These are phyloP conservation scores for Amphipyra berbera DNA, from an alignment of 2,888 invertebrate species.

Conservation along the genomic window DNA sequence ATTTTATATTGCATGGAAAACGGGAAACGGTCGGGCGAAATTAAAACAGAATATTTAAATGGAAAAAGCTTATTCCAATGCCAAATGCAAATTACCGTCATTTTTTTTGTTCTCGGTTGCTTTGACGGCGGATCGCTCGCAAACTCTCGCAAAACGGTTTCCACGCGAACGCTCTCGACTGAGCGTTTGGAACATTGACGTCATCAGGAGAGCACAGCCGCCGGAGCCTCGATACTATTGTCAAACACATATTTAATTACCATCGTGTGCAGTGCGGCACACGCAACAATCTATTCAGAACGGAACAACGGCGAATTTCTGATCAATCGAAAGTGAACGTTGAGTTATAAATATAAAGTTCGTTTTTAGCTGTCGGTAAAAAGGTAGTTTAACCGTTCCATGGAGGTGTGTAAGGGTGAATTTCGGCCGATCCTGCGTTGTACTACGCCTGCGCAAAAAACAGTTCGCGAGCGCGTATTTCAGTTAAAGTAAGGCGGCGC, in stretches of 20 bases:
- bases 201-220: slow-evolving; percentile 84
- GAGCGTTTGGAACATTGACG: slow-evolving; percentile 80
- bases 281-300: slow-evolving; percentile 68
- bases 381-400: slow-evolving; percentile 63
- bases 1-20: slow-evolving; percentile 1
- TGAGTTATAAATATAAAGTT: slow-evolving; percentile 36
- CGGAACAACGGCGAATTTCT: slow-evolving; percentile 21
- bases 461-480: slow-evolving; percentile 73
- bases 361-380: slow-evolving; percentile 30
- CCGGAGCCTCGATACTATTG: slow-evolving; percentile 81
- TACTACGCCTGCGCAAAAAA: slow-evolving; percentile 84
- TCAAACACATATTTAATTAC: slow-evolving; percentile 89
- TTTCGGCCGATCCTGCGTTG: slow-evolving; percentile 86
- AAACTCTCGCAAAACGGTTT: slow-evolving; percentile 68
- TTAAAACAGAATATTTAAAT: slow-evolving; percentile 43
- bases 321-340: slow-evolving; percentile 31
- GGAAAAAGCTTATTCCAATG: slow-evolving; percentile 54
- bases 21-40: slow-evolving; percentile 11
- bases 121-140: slow-evolving; percentile 53
- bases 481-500: slow-evolving; percentile 87
- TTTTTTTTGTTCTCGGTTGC: slow-evolving; percentile 47
- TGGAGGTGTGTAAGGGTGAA: slow-evolving; percentile 69
- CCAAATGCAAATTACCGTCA: slow-evolving; percentile 55
- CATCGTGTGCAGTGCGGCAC: slow-evolving; percentile 90
- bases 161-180: slow-evolving; percentile 70